phyloP scores from a whole-genome alignment of 2,797 vertebrate species.

The Rhinella marina region DNA sequence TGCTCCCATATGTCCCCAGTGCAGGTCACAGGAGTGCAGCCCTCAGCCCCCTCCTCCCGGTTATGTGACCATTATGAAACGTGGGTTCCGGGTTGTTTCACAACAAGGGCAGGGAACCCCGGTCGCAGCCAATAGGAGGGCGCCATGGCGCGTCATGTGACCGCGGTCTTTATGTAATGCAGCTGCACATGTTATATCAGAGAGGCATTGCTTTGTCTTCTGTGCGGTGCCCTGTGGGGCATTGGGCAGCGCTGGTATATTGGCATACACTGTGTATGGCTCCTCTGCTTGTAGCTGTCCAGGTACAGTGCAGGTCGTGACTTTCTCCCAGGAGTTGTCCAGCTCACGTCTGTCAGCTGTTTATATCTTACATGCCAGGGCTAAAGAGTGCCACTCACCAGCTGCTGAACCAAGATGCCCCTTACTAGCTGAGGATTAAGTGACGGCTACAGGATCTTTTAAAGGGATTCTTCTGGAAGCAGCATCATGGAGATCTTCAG shows the following conservation, averaged over 20 bases:
- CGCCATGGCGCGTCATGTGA: slow-evolving; percentile 49
- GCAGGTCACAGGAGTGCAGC: not conserved
- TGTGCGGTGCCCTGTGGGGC: not conserved
- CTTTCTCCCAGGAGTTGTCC: not conserved
- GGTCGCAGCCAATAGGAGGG: slow-evolving; percentile 72
- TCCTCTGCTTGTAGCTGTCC: too few species aligned
- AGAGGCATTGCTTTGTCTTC: not conserved
- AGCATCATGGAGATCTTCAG: slow-evolving; percentile 77
- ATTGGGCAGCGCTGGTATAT: not conserved
- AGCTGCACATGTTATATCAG: slow-evolving; percentile 58
- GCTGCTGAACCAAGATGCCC: not conserved
- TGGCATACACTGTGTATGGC: not conserved
- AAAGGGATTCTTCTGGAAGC: not conserved
- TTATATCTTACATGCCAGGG: not conserved
- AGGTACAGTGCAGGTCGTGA: not conserved
- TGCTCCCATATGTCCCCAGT: not conserved
- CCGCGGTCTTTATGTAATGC: slow-evolving; percentile 58
- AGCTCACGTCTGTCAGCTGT: slow-evolving; percentile 32
- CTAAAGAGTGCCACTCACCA: not conserved
- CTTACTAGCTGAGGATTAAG: not conserved
- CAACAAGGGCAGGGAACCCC: slow-evolving; percentile 75
- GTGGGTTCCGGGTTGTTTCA: slow-evolving; percentile 74
- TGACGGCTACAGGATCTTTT: not conserved
- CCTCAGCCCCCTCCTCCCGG: not conserved
- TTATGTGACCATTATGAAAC: slow-evolving; percentile 77